phyloP scores from a whole-genome alignment of 2,113 vertebrate genomes.

The Leucosticte australis region DNA sequence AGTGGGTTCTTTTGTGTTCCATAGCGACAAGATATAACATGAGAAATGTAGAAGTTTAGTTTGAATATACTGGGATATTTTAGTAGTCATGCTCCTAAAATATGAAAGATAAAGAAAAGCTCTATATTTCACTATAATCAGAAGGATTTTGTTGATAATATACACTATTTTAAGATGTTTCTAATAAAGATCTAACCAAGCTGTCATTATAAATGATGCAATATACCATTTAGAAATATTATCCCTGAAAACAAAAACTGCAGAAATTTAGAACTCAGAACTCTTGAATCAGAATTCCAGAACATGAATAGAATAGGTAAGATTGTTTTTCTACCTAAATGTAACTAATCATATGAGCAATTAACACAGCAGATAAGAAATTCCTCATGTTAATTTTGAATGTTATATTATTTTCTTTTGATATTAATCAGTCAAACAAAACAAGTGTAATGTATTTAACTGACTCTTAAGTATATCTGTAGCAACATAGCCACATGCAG shows the following conservation, averaged over 20 bases:
- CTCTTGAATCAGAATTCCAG: background rate
- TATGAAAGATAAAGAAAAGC: background rate
- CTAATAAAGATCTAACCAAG: background rate
- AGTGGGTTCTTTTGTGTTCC: too few species aligned
- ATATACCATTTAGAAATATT: background rate
- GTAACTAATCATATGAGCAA: background rate
- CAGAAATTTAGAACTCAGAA: background rate
- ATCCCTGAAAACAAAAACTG: background rate
- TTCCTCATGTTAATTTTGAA: background rate
- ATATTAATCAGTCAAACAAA: background rate
- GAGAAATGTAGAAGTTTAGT: background rate
- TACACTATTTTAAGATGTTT: background rate
- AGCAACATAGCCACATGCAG: background rate
- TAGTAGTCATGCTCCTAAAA: background rate
- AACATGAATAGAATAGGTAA: background rate
- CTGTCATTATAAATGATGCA: background rate
- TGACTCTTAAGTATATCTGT: background rate
- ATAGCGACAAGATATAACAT: too few species aligned
- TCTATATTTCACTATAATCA: background rate
- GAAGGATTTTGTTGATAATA: background rate
- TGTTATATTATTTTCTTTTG: background rate
- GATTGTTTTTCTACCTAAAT: background rate
- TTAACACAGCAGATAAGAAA: background rate
- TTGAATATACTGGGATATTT: background rate
- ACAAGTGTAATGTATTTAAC: background rate